phyloP scores from a whole-genome alignment of 1,140 invertebrate species.

The Steinernema khuongi region DNA sequence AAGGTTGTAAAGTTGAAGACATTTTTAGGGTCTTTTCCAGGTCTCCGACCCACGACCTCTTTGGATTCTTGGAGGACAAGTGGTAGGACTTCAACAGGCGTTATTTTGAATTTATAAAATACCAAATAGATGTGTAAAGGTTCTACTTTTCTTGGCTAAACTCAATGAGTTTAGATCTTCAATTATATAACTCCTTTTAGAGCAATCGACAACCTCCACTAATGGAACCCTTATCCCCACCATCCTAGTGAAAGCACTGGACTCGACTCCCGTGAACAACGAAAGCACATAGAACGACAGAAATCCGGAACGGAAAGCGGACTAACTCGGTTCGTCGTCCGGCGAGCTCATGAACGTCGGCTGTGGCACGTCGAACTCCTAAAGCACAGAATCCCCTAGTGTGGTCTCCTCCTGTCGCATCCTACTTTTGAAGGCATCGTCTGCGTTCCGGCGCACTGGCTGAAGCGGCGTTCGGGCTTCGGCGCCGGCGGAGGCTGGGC shows the following conservation, averaged over 20 bases:
- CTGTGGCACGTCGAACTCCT: not conserved
- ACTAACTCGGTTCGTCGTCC: constrained; percentile 54
- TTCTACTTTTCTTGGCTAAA: too few species aligned
- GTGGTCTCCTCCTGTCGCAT: not conserved
- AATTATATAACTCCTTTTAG: too few species aligned
- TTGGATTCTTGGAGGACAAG: too few species aligned
- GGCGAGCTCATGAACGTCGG: constrained; percentile 54
- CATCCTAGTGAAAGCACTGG: not conserved
- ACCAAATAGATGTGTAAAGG: too few species aligned
- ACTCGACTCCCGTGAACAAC: constrained; percentile 7
- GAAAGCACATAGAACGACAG: not conserved
- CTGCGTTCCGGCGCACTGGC: constrained; percentile 20
- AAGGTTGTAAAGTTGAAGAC: too few species aligned
- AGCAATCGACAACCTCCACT: too few species aligned
- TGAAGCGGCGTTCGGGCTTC: constrained; percentile 26
- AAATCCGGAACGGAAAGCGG: constrained; percentile 18
- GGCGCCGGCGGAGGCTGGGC: not conserved
- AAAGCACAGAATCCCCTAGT: not conserved
- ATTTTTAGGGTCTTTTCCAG: too few species aligned
- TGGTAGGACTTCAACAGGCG: too few species aligned
- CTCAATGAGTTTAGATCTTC: too few species aligned
- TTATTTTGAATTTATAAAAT: too few species aligned
- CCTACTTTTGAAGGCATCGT: not conserved
- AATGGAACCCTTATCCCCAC: too few species aligned
- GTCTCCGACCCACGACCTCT: too few species aligned